phyloP scores from a whole-genome alignment of 2,797 vertebrate species.

The Percopsis omiscomaycus region DNA sequence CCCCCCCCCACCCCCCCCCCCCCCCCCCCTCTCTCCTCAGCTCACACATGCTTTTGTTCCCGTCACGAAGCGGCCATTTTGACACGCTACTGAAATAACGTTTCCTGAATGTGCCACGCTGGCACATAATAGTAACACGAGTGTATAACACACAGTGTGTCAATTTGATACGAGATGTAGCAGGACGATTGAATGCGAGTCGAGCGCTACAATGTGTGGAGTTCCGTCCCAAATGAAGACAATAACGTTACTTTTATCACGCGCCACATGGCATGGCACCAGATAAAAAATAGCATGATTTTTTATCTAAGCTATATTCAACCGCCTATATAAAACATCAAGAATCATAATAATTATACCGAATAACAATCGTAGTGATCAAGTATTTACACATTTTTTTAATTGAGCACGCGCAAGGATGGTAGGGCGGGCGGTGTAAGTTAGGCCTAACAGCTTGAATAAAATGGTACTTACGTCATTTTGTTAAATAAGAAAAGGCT shows the following conservation, averaged over 20 bases:
- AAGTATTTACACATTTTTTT: too few relatives aligned
- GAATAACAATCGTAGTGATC: too few relatives aligned
- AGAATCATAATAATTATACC: background rate
- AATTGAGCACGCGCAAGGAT: background rate
- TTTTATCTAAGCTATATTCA: too few relatives aligned
- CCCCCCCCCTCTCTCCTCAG: background rate
- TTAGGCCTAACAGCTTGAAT: conserved; percentile 15
- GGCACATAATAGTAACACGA: background rate
- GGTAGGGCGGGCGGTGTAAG: rapidly evolving
- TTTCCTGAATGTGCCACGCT: conserved; percentile 57
- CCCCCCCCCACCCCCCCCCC: too few relatives aligned
- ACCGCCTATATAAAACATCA: background rate
- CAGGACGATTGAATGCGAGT: too few relatives aligned
- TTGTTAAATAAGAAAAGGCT: conserved; percentile 66
- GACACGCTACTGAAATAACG: conserved; percentile 29
- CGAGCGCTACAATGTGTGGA: too few relatives aligned
- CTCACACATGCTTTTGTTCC: conserved; percentile 15
- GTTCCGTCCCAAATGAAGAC: too few relatives aligned
- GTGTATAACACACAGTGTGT: too few relatives aligned
- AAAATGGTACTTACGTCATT: conserved; percentile 78
- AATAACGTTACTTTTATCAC: too few relatives aligned
- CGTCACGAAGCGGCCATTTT: conserved; percentile 68
- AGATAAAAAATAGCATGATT: too few relatives aligned
- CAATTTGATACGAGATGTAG: too few relatives aligned
- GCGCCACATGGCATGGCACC: too few relatives aligned